Evolutionary conservation across 2,797 vertebrate genomes (phyloP).

Genomic region (Anableps anableps): DNA sequence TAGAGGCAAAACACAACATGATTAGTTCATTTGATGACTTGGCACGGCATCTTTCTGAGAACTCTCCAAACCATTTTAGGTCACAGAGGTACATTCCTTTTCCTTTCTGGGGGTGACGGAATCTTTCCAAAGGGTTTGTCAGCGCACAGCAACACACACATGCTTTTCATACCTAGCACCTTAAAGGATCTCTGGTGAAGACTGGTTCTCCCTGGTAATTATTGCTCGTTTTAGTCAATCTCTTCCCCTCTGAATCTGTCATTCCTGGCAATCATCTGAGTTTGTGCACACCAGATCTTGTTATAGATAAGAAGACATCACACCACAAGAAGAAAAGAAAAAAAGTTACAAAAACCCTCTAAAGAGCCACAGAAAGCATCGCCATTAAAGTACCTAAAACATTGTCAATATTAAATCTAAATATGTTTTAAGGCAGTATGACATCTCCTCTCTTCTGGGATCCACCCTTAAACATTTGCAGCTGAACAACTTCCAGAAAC

Average conservation of each 20-base stretch:
- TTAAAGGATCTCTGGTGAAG: constrained; percentile 69
- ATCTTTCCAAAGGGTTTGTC: constrained; percentile 57
- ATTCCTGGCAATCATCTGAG: constrained; percentile 44
- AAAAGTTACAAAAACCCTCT: constrained; percentile 22
- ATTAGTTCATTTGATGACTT: constrained; percentile 57
- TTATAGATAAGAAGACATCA: constrained; percentile 61
- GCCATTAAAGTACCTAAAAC: constrained; percentile 66
- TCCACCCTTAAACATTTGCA: constrained; percentile 50
- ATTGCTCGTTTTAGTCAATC: constrained; percentile 83
- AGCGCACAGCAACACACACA: constrained; percentile 55
- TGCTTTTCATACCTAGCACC: constrained; percentile 78
- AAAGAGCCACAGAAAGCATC: constrained; percentile 59
- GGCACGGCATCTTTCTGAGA: constrained; percentile 45
- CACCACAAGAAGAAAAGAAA: constrained; percentile 37
- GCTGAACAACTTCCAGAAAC: constrained; percentile 39
- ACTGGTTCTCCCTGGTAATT: constrained; percentile 78
- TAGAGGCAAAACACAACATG: constrained; percentile 41
- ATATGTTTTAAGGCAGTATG: constrained; percentile 81
- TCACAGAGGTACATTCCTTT: constrained; percentile 51
- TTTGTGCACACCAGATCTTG: constrained; percentile 61
- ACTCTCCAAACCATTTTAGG: constrained; percentile 30
- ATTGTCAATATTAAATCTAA: constrained; percentile 65
- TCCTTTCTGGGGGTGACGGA: constrained; percentile 35
- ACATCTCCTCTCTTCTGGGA: constrained; percentile 60
- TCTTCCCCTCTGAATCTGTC: constrained; percentile 45